Evolutionary conservation across 2,888 invertebrate genomes (phyloP).

Genomic region (Macrosiphum euphorbiae): DNA sequence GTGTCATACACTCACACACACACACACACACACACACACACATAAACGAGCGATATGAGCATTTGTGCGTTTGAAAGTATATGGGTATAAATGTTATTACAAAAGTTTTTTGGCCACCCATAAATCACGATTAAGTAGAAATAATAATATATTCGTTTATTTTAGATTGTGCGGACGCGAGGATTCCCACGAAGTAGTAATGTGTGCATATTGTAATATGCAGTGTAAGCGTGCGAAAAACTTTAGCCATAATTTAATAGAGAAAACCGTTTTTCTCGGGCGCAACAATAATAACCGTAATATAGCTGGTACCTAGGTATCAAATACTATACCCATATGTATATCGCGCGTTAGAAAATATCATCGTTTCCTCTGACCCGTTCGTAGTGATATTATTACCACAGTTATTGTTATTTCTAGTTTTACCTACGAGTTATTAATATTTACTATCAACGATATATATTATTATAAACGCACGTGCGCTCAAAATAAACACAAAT

Average conservation of each 20-base stretch:
- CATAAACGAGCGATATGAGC: background rate
- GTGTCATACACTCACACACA: background rate
- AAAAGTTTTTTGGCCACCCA: conserved; percentile 48
- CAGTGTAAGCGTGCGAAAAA: background rate
- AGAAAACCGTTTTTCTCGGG: background rate
- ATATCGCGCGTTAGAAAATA: background rate
- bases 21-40: background rate
- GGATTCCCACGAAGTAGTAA: background rate
- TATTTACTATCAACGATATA: background rate
- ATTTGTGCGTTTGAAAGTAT: background rate
- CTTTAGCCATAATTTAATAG: conserved; percentile 17
- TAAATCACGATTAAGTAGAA: conserved; percentile 52
- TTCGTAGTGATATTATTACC: background rate
- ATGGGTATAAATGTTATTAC: conserved; percentile 8
- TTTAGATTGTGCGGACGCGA: background rate
- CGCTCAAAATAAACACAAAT: background rate
- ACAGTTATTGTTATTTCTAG: background rate
- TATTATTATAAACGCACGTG: background rate
- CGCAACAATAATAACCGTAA: background rate
- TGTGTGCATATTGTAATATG: background rate
- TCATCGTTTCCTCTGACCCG: background rate
- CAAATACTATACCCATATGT: background rate
- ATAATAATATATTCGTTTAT: conserved; percentile 1
- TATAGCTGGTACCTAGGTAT: background rate
- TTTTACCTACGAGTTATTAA: background rate